Base-by-base conservation (phyloP, 2,113 vertebrate species). In the Lepus americanus region DNA sequence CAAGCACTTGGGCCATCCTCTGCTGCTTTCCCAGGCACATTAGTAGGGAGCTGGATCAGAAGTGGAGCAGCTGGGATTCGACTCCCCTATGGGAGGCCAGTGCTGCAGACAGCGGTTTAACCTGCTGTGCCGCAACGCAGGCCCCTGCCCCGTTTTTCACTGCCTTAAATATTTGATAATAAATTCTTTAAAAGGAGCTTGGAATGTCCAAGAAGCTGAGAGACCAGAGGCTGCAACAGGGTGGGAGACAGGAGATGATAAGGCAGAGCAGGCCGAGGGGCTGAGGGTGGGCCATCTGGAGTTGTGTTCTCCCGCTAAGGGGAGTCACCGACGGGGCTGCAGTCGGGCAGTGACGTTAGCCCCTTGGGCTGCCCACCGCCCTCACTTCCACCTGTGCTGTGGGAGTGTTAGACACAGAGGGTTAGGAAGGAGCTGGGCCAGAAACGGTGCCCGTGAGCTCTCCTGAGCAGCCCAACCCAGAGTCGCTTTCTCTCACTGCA, bases 171-270 rank as follows among this genome's bases (percentile, higher is more conserved):
- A 90, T 13, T 84, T 90, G 36, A 39, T 49, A 76, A 93, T 44
- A 90, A 49, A 85, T 4, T 73, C 17, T 64, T 93, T 93, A 73
- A n/a, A 17, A 67, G 19, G 17, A 93, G n/a, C 39, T 69, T 55
- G 13, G 44, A 92, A 73, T 29, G 49, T 55, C 85, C 78, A 85
- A 92, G 76, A 87, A 91, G 78, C 39, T 31, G n/a, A 89, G 67
- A 55, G 51, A 83, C 13, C 25, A 77, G 69, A 59, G 8, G 31
- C 13, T 61, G 29, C n/a, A 89, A 31, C n/a, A 72, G 51, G 16
- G 14, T 8, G 0, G 25, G 20, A 67, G 17, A 17, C n/a, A 12
- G 25, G 44, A 86, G 82, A 89, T n/a, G 19, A 76, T 10, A 72
- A 27, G 36, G 44, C 59, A 25, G 73, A 59, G 53, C 53, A 51